Conservation (phyloP, 92 coral and sea anemone species). For the Desmophyllum pertusum region DNA sequence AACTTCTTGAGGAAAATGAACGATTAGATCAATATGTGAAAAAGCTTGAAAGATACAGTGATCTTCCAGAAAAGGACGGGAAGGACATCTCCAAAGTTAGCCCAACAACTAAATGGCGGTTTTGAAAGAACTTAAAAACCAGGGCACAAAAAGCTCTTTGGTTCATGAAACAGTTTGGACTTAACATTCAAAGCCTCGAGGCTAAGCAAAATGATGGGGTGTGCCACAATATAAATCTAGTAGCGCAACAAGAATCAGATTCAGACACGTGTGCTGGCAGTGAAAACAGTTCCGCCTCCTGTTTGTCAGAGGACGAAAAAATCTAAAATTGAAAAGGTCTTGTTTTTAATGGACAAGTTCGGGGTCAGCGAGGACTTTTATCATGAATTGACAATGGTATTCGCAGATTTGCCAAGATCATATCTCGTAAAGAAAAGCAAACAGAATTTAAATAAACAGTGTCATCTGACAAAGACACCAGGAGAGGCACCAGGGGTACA, state of each 20-base stretch:
- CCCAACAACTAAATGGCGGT: background rate
- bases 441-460: background rate
- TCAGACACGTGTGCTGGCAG: background rate
- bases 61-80: background rate
- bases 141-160: slow-evolving; percentile 21
- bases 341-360: too few relatives aligned
- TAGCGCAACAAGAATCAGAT: too few relatives aligned
- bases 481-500: slow-evolving; percentile 4
- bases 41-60: background rate
- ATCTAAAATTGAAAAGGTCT: too few relatives aligned
- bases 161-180: background rate
- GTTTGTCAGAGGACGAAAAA: background rate
- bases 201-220: background rate
- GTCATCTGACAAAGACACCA: background rate
- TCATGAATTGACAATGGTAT: too few relatives aligned
- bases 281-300: background rate
- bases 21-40: background rate
- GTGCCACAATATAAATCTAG: background rate
- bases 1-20: slow-evolving; percentile 2
- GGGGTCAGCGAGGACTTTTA: too few relatives aligned
- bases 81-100: background rate
- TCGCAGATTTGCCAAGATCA: background rate
- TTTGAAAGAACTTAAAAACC: slow-evolving; percentile 18
- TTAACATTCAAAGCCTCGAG: background rate
- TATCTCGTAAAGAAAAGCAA: too few relatives aligned